Conservation (phyloP, 2,113 vertebrate species). For the Chloebia gouldiae region DNA sequence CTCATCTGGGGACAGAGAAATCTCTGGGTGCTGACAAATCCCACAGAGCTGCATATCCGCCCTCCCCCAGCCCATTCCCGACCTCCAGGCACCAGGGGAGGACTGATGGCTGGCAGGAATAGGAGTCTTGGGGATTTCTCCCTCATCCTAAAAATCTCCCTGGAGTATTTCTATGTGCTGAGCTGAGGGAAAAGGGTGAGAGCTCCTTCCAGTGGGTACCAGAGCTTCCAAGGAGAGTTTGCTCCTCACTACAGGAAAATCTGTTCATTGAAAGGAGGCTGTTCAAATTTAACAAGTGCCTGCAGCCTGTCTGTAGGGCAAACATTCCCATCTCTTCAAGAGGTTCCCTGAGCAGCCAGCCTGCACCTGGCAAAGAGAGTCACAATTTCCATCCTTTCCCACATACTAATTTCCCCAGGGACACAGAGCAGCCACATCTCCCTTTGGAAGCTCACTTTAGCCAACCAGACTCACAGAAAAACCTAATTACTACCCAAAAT, state of each 20-base stretch:
- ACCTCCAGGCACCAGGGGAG: neutral
- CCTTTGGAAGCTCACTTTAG: neutral
- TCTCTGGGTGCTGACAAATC: neutral
- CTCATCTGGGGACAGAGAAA: neutral
- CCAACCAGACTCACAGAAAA: neutral
- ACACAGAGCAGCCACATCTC: neutral
- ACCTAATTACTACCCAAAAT: neutral
- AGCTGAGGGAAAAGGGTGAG: neutral
- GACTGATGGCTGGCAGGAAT: neutral
- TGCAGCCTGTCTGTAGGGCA: neutral
- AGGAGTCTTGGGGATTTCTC: neutral
- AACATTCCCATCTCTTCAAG: neutral
- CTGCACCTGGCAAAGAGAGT: neutral
- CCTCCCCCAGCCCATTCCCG: neutral
- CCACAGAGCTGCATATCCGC: neutral
- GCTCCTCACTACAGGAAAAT: neutral
- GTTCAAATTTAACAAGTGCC: neutral
- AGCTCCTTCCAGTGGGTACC: neutral
- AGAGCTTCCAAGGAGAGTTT: neutral
- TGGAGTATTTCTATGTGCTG: accelerated
- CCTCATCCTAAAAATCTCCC: neutral
- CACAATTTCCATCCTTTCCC: neutral
- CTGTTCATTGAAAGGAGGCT: neutral
- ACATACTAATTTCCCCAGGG: neutral
- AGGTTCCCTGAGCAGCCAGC: neutral